A percentile compares a stretch with the other conserved stretches of the same genome.
Evolutionary conservation across 2,888 invertebrate genomes (phyloP).

Genomic region (Leucophenga montana): DNA sequence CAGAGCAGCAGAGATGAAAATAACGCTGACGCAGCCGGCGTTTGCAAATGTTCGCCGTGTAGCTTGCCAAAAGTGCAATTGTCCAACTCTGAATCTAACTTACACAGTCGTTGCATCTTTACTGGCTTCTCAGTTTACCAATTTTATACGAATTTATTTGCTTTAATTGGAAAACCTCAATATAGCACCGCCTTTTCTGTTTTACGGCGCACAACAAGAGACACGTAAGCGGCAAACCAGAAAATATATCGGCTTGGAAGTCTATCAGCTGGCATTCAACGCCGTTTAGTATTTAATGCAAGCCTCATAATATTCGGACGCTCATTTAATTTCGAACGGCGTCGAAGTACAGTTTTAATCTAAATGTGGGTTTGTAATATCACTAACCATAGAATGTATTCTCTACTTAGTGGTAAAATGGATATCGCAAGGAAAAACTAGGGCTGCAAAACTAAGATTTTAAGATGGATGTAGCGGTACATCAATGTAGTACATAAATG

Average conservation of each 20-base stretch:
- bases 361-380: no score
- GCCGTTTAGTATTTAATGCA: neutral
- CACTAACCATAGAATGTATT: no score
- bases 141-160: conserved; percentile 17
- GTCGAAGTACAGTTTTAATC: no score
- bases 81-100: conserved; percentile 27
- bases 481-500: no score
- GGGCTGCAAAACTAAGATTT: no score
- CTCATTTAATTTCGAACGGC: conserved; percentile 8
- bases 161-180: conserved; percentile 42
- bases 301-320: conserved; percentile 4
- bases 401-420: no score
- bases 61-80: neutral
- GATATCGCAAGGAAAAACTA: no score
- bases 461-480: no score
- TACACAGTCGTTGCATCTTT: conserved; percentile 32
- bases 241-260: neutral
- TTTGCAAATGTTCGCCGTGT: conserved; percentile 31
- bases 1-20: conserved; percentile 26
- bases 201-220: conserved; percentile 51
- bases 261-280: neutral
- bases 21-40: conserved; percentile 44
- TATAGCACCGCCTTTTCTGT: conserved; percentile 52
- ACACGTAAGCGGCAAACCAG: conserved; percentile 65
- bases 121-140: neutral